Evolutionary conservation across 1,140 invertebrate species (phyloP).

Genomic region (Microvelia longipes): DNA sequence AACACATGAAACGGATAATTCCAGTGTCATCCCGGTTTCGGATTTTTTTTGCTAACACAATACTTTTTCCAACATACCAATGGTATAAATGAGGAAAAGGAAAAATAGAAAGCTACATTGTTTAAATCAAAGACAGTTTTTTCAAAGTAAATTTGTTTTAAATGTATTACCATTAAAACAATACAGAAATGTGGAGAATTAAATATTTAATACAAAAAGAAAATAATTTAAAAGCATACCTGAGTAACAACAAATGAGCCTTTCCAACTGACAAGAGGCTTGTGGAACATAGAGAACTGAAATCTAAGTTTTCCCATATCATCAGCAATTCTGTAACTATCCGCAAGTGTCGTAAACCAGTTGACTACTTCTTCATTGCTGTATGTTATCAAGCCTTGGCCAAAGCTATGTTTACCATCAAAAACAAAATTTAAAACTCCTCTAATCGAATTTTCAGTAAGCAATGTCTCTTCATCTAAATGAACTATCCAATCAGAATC

Average conservation of each 20-base stretch:
- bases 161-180: too few relatives aligned
- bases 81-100: too few relatives aligned
- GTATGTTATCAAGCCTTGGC: slow-evolving; percentile 95
- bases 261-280: slow-evolving; percentile 95
- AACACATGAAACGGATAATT: too few relatives aligned
- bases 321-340: slow-evolving; percentile 90
- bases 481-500: slow-evolving; percentile 96
- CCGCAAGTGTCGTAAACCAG: slow-evolving; percentile 91
- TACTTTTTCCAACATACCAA: too few relatives aligned
- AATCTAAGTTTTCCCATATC: slow-evolving; percentile 92
- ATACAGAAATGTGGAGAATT: too few relatives aligned
- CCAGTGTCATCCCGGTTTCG: too few relatives aligned
- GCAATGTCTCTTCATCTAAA: slow-evolving; percentile 89
- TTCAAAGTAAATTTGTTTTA: too few relatives aligned
- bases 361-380: slow-evolving; percentile 93
- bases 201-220: too few relatives aligned
- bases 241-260: slow-evolving; percentile 87
- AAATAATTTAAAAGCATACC: too few relatives aligned
- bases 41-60: too few relatives aligned
- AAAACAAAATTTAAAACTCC: slow-evolving; percentile 92
- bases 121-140: too few relatives aligned
- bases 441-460: slow-evolving; percentile 78
- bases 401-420: slow-evolving; percentile 89
- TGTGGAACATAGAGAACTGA: slow-evolving; percentile 85
- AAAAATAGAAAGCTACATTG: too few relatives aligned